Percentiles rank a stretch among this genome's conserved stretches.
Conservation (phyloP, 2,113 vertebrate species). For the Burhinus bistriatus region DNA sequence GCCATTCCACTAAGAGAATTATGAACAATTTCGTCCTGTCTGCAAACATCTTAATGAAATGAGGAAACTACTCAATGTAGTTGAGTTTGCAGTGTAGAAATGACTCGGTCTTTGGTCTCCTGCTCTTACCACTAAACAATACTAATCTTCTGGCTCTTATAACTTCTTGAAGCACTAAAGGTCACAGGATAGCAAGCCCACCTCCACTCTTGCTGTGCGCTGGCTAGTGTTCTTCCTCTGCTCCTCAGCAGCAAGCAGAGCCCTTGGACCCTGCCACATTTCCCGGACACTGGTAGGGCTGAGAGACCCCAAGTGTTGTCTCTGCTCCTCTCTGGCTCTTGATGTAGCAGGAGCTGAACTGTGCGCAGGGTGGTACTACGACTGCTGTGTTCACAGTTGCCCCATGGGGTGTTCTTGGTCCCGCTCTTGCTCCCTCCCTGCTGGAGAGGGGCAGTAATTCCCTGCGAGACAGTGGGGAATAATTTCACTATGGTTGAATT, state of each 20-base stretch:
- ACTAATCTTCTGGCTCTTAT: background rate
- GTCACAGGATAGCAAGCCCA: background rate
- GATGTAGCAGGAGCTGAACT: background rate
- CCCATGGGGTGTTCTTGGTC: background rate
- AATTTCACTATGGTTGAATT: background rate
- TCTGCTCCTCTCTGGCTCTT: background rate
- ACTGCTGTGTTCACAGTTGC: too few species aligned
- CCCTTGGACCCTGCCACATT: background rate
- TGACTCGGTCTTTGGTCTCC: background rate
- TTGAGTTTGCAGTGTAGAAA: background rate
- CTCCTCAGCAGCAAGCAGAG: background rate
- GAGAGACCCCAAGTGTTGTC: background rate
- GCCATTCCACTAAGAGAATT: background rate
- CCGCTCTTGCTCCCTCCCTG: background rate
- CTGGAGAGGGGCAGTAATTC: background rate
- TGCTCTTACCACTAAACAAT: background rate
- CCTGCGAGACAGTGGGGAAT: background rate
- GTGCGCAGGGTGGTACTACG: too few species aligned
- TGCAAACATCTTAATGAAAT: background rate
- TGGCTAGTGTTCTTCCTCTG: background rate
- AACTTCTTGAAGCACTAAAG: background rate
- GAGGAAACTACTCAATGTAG: background rate
- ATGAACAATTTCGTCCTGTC: background rate
- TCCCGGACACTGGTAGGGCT: background rate
- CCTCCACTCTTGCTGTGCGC: accelerated